Evolutionary conservation across 2,888 invertebrate genomes (phyloP).

Genomic region (Eremobia ochroleuca): DNA sequence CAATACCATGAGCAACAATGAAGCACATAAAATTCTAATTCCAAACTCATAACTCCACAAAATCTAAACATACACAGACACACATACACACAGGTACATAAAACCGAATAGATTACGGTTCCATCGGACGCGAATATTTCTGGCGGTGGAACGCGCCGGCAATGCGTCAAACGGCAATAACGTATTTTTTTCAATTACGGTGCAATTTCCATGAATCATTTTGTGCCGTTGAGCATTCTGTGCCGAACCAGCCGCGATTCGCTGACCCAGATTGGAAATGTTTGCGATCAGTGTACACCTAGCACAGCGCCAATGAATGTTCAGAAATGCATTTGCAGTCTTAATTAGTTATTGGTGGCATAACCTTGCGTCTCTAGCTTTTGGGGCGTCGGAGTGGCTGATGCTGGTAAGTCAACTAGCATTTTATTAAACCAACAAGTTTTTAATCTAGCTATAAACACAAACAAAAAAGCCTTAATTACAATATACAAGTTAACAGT

Average conservation of each 20-base stretch:
- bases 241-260: slow-evolving; percentile 75
- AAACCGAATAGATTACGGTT: slow-evolving; percentile 70
- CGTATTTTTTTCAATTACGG: slow-evolving; percentile 90
- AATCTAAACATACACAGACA: slow-evolving; percentile 45
- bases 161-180: slow-evolving; percentile 88
- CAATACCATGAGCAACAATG: slow-evolving; percentile 21
- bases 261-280: slow-evolving; percentile 86
- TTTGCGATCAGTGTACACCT: slow-evolving; percentile 83
- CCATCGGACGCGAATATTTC: slow-evolving; percentile 73
- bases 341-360: slow-evolving; percentile 63
- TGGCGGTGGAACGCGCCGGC: slow-evolving; percentile 77
- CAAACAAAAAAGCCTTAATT: no score
- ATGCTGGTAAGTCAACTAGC: neutral
- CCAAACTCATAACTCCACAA: slow-evolving; percentile 44
- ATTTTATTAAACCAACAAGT: neutral
- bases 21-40: slow-evolving; percentile 54
- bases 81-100: slow-evolving; percentile 45
- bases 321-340: slow-evolving; percentile 67
- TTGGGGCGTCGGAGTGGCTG: neutral
- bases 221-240: slow-evolving; percentile 82
- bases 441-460: no score
- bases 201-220: slow-evolving; percentile 89
- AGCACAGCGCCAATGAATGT: slow-evolving; percentile 77
- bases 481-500: no score
- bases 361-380: neutral